Evolutionary conservation across 2,888 invertebrate species (phyloP).

Genomic region (Eremobia ochroleuca): DNA sequence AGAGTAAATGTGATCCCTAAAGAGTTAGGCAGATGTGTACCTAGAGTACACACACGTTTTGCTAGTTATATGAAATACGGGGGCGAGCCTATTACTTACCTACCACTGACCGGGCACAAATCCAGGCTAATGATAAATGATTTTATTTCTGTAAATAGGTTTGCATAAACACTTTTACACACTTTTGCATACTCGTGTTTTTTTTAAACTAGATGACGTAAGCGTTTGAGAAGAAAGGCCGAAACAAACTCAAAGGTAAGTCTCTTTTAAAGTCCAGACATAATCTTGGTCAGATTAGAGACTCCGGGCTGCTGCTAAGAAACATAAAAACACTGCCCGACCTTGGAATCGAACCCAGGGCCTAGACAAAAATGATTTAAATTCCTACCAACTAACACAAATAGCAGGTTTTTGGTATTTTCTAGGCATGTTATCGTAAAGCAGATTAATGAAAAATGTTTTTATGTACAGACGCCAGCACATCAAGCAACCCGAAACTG

Average conservation of each 20-base stretch:
- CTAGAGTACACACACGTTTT: background rate
- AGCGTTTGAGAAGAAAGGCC: background rate
- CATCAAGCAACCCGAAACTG: too few species aligned
- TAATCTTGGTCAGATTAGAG: background rate
- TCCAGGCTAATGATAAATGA: background rate
- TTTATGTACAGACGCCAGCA: background rate
- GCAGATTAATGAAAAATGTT: constrained; percentile 2
- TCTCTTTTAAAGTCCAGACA: background rate
- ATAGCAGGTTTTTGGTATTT: background rate
- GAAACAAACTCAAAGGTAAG: background rate
- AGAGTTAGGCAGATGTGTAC: background rate
- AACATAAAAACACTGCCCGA: background rate
- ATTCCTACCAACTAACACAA: background rate
- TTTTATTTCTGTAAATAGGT: background rate
- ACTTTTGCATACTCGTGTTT: too few species aligned
- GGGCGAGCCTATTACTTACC: background rate
- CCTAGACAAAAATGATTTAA: background rate
- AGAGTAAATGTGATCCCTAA: background rate
- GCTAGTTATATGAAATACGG: too few species aligned
- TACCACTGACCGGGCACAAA: background rate
- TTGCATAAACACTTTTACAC: background rate
- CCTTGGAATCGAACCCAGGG: background rate
- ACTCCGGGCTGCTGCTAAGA: background rate
- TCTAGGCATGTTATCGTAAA: background rate
- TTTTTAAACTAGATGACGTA: background rate